phyloP scores from a whole-genome alignment of 2,113 vertebrate genomes.

The Collichthys lucidus region DNA sequence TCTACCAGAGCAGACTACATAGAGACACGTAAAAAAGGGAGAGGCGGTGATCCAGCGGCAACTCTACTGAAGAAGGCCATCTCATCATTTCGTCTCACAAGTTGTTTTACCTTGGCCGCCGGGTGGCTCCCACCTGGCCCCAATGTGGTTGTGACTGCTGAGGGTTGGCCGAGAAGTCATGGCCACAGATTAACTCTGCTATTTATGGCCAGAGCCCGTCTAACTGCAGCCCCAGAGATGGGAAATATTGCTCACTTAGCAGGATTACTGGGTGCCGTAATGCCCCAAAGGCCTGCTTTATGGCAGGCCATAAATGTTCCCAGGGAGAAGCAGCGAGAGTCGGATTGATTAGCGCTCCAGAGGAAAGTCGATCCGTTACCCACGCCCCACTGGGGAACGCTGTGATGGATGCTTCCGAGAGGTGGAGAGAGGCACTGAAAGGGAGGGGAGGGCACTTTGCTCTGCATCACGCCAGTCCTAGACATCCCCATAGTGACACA shows the following conservation, averaged over 20 bases:
- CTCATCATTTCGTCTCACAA: constrained; percentile 58
- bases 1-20: constrained; percentile 32
- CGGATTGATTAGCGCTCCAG: constrained; percentile 83
- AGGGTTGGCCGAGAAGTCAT: constrained; percentile 78
- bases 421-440: constrained; percentile 69
- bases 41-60: constrained; percentile 22
- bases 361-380: constrained; percentile 85
- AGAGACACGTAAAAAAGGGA: constrained; percentile 26
- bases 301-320: constrained; percentile 88
- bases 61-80: constrained; percentile 54
- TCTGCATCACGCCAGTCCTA: constrained; percentile 72
- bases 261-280: constrained; percentile 88
- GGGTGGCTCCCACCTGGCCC: constrained; percentile 66
- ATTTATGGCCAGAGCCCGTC: constrained; percentile 81
- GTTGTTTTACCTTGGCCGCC: constrained; percentile 79
- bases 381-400: constrained; percentile 75
- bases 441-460: constrained; percentile 75
- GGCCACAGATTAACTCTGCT: constrained; percentile 85
- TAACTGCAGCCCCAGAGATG: constrained; percentile 85
- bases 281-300: constrained; percentile 89
- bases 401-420: constrained; percentile 82
- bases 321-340: constrained; percentile 86
- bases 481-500: constrained; percentile 78
- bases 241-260: constrained; percentile 89
- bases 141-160: constrained; percentile 63